Evolutionary conservation across 2,888 invertebrate species (phyloP).

Genomic region (Hylaea fasciaria): DNA sequence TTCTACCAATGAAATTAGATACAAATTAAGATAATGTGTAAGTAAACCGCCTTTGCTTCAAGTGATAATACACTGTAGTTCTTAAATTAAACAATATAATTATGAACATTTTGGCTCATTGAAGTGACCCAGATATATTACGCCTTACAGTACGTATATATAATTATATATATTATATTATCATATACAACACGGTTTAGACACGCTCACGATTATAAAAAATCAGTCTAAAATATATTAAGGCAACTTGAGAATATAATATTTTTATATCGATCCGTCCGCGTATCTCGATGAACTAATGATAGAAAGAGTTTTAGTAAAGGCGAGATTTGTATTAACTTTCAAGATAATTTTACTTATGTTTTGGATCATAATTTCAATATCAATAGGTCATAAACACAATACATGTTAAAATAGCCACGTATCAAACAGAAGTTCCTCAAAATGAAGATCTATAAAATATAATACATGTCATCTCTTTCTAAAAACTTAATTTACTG

Average conservation of each 20-base stretch:
- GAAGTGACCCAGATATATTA: slow-evolving; percentile 21
- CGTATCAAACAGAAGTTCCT: too few relatives aligned
- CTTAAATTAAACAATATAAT: slow-evolving; percentile 48
- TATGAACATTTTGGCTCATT: slow-evolving; percentile 47
- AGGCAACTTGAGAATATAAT: slow-evolving; percentile 87
- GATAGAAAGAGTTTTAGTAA: too few relatives aligned
- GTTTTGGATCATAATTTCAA: too few relatives aligned
- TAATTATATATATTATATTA: slow-evolving; percentile 29
- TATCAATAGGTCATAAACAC: too few relatives aligned
- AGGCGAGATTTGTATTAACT: too few relatives aligned
- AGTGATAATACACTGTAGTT: slow-evolving; percentile 32
- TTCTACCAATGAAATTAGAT: not conserved
- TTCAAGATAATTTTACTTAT: too few relatives aligned
- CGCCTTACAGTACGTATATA: slow-evolving; percentile 52
- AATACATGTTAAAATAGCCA: too few relatives aligned
- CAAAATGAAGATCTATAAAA: too few relatives aligned
- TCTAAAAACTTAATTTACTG: too few relatives aligned
- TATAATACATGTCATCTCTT: too few relatives aligned
- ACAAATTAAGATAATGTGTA: slow-evolving; percentile 19
- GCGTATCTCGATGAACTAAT: slow-evolving; percentile 39
- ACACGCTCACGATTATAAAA: slow-evolving; percentile 78
- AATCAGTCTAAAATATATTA: slow-evolving; percentile 88
- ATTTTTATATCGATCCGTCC: slow-evolving; percentile 49
- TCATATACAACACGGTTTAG: slow-evolving; percentile 51
- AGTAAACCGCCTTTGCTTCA: slow-evolving; percentile 23